Base-by-base conservation (phyloP, 2,113 vertebrate species). In the Anser brachyrhynchus region DNA sequence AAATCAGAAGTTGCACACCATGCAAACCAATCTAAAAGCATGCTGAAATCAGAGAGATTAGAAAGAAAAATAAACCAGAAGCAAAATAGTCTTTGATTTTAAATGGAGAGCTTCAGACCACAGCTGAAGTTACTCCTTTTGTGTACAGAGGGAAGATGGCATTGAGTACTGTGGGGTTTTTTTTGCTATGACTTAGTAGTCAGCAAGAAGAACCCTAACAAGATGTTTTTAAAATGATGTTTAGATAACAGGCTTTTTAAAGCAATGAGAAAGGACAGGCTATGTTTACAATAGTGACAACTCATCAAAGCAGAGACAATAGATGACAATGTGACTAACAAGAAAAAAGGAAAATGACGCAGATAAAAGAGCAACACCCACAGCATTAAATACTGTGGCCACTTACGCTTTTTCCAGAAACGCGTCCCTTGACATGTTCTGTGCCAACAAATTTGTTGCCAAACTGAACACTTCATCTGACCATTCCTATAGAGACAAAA, bases 361-460 rank as follows among this genome's bases (percentile, higher is more conserved):
- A 97, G 93, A 96, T 90, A 39, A 62, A 74, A 76, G 67, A 97
- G 93, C 77, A 97, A 96, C 96, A 72, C 87, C 97, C 96, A 58
- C 41, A 51, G 84, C 74, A 85, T 80, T 82, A 95, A 95, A 94
- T 0, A 83, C 33, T 25, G 82, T 6, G 75, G 62, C 78, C 76
- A 98, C 99, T 97, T 98, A 99, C 99, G 98, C 98, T 98, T 99
- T 99, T 97, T 99, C 99, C 91, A 99, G 98, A 98, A 99, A 99
- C 9, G 98, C 98, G 0, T 99, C 99, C 94, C 99, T 99, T 62
- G 99, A 99, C 98, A 99, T 99, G 97, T 99, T 99, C 97, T 99
- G 99, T 22, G 99, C 99, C 98, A 99, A 86, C 66, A 99, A 91
- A 96, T 99, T 99, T 64, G 99, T 99, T 29, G 99, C 98, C 98